phyloP scores from a whole-genome alignment of 2,797 vertebrate species.

The Miichthys miiuy region DNA sequence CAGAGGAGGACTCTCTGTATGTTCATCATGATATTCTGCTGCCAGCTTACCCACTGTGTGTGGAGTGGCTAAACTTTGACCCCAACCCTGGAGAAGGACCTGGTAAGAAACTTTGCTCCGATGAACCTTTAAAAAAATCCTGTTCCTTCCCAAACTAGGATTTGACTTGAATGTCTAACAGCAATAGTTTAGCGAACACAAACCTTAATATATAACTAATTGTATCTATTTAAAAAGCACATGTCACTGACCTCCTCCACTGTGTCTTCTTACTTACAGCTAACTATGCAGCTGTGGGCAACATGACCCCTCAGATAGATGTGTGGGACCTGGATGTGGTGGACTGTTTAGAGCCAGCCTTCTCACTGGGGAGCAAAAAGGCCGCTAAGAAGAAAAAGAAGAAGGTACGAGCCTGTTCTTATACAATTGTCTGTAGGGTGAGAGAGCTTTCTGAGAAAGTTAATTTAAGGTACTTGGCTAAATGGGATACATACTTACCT shows the following conservation, averaged over 20 bases:
- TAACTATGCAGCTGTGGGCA: slow-evolving; percentile 95
- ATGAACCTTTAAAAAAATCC: neutral
- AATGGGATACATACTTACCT: no score
- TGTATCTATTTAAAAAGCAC: neutral
- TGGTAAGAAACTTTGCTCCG: slow-evolving; percentile 77
- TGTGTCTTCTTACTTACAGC: slow-evolving; percentile 68
- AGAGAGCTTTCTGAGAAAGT: neutral
- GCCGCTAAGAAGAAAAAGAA: slow-evolving; percentile 93
- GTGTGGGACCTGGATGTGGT: slow-evolving; percentile 98
- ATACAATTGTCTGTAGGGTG: neutral
- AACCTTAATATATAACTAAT: neutral
- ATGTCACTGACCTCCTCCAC: neutral
- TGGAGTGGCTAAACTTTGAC: slow-evolving; percentile 98
- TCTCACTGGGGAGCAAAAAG: slow-evolving; percentile 92
- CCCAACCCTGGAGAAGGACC: slow-evolving; percentile 90
- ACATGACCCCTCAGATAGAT: slow-evolving; percentile 97
- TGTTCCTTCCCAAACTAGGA: neutral
- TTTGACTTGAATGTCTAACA: no score
- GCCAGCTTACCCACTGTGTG: slow-evolving; percentile 94
- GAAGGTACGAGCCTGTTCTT: slow-evolving; percentile 82
- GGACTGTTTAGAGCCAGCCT: slow-evolving; percentile 94
- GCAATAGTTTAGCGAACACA: neutral
- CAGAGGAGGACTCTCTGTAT: slow-evolving; percentile 94
- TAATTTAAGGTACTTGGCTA: neutral
- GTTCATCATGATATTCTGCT: slow-evolving; percentile 96